Conservation (phyloP, 2,888 invertebrate genomes). For the Oscheius sp. region DNA sequence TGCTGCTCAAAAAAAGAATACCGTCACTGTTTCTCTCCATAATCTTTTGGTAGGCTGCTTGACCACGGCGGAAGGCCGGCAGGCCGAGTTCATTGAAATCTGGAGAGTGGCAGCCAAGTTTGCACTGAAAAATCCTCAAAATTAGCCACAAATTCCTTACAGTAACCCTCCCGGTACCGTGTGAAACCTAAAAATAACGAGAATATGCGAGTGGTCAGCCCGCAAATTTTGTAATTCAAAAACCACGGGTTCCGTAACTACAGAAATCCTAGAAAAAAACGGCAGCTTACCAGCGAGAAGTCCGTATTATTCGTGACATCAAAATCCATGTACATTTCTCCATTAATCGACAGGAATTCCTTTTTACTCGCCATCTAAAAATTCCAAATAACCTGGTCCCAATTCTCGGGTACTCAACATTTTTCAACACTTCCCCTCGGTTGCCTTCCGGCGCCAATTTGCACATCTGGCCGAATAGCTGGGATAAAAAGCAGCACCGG, state of each 20-base stretch:
- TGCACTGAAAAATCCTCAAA: conserved; percentile 47
- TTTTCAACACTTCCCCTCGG: conserved; percentile 2
- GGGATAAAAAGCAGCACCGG: neutral
- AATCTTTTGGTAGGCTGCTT: conserved; percentile 48
- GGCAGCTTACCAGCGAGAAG: conserved; percentile 52
- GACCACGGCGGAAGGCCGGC: conserved; percentile 52
- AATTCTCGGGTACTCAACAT: neutral
- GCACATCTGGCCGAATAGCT: conserved; percentile 33
- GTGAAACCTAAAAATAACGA: no score
- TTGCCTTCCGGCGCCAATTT: conserved; percentile 31
- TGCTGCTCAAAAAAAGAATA: conserved; percentile 13
- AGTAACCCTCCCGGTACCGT: no score
- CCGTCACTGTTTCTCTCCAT: conserved; percentile 39
- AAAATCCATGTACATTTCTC: conserved; percentile 42
- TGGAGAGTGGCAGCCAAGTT: conserved; percentile 56
- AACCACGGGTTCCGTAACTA: no score
- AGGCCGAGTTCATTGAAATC: conserved; percentile 53
- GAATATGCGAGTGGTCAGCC: no score
- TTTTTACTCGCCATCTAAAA: conserved; percentile 49
- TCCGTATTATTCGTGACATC: conserved; percentile 54
- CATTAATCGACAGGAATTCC: conserved; percentile 42
- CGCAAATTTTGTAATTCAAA: no score
- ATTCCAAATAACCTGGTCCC: neutral
- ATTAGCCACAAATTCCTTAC: no score
- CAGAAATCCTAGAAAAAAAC: neutral